Evolutionary conservation across 2,797 vertebrate genomes (phyloP), one percentile per base, ranked within the genome.

Genomic region (Scomberomorus guttatus): DNA sequence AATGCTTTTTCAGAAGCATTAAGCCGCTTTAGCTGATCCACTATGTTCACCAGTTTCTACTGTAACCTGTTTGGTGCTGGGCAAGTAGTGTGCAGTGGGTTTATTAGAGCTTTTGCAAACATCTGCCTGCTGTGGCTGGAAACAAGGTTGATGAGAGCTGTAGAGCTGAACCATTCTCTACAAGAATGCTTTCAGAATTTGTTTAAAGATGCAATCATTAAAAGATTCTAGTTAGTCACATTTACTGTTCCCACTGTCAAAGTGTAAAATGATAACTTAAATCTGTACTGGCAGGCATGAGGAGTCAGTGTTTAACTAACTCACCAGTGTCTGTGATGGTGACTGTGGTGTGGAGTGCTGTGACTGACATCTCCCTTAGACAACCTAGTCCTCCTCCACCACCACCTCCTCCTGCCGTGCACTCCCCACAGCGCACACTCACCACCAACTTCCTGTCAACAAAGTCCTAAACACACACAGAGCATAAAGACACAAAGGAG

Each of bases 311-410:
- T 32, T 18, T 0, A 34, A 15, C 4, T 15, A 13, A 29, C 88
- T 93, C 77, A 98, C 98, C 97, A 81, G 96, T 93, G 86, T 92
- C 90, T 20, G 93, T 95, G 66, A 99, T 89, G 27, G 90, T 95
- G 44, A 96, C 83, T 0, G 94, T 94, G 22, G 94, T 95, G 22
- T 80, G 94, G 7, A 90, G 92, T 2, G 92, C 90, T 0, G 93
- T 96, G 85, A 98, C 66, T 0, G 93, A 94, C 69, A 97, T 83
- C 64, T 95, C 91, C 0, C 69, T 95, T 9, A 95, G 90, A 89
- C 97, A 99, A 52, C 91, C 89, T 0, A 69, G 84, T 0, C 92
- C 77, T 15, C 78, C 84, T 0, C 18, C 58, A 58, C 66, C 71
- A 52, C 67, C 77, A 37, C 77, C 71, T 63, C 69, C 76, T 57